phyloP scores from a whole-genome alignment of 2,888 invertebrate genomes.

The Ptycholaimellus sp. region DNA sequence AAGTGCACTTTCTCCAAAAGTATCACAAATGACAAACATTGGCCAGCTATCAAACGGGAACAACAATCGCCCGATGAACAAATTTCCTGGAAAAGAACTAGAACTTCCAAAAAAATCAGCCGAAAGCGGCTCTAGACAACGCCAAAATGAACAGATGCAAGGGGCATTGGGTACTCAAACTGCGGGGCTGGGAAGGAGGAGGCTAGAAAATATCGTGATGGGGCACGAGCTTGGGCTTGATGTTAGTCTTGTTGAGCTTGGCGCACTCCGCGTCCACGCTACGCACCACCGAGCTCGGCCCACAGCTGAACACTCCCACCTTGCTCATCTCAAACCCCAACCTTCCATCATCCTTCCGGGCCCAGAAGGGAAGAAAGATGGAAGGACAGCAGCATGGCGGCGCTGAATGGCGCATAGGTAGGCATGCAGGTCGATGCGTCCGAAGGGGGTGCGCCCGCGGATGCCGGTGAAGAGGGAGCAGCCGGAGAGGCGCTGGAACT shows the following conservation, averaged over 20 bases:
- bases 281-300: slow-evolving; percentile 37
- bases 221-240: slow-evolving; percentile 34
- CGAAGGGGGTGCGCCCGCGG: slow-evolving; percentile 40
- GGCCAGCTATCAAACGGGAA: too few species aligned
- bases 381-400: slow-evolving; percentile 22
- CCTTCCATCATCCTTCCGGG: not conserved
- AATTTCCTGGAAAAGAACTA: too few species aligned
- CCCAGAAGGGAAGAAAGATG: not conserved
- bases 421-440: slow-evolving; percentile 36
- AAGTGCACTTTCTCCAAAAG: too few species aligned
- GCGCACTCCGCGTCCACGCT: slow-evolving; percentile 36
- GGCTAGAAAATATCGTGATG: slow-evolving; percentile 39
- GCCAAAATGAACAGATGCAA: too few species aligned
- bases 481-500: slow-evolving; percentile 38
- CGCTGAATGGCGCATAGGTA: slow-evolving; percentile 34
- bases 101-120: too few species aligned
- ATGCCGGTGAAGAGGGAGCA: slow-evolving; percentile 40
- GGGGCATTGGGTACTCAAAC: too few species aligned
- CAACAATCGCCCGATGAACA: too few species aligned
- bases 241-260: slow-evolving; percentile 31
- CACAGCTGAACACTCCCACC: slow-evolving; percentile 42
- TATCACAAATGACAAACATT: too few species aligned
- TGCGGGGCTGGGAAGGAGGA: too few species aligned
- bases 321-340: slow-evolving; percentile 29
- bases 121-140: too few species aligned